phyloP scores from a whole-genome alignment of 1,140 invertebrate genomes.

The Aphelenchoides avenae region DNA sequence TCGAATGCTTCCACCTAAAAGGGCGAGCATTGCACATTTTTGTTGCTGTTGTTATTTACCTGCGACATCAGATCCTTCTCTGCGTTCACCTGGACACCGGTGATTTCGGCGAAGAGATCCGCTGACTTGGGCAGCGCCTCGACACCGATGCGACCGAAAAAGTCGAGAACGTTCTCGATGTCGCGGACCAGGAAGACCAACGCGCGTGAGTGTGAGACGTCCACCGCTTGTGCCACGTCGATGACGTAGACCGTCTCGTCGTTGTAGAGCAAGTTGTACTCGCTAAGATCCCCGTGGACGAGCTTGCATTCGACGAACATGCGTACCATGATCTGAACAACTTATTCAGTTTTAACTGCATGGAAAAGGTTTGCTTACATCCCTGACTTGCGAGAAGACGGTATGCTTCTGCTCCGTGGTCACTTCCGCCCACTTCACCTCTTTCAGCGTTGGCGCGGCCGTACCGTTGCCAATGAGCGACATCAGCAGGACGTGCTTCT shows the following conservation, averaged over 20 bases:
- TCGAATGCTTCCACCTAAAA: constrained; percentile 55
- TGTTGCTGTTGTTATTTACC: constrained; percentile 19
- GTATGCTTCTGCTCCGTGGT: constrained; percentile 59
- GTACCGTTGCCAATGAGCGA: constrained; percentile 75
- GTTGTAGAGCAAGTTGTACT: constrained; percentile 78
- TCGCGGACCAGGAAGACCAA: constrained; percentile 72
- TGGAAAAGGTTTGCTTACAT: constrained; percentile 53
- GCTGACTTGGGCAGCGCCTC: constrained; percentile 39
- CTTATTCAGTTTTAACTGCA: constrained; percentile 7
- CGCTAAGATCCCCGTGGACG: constrained; percentile 85
- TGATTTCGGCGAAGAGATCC: constrained; percentile 48
- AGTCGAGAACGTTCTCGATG: constrained; percentile 63
- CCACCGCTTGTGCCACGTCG: constrained; percentile 83
- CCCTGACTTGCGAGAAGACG: constrained; percentile 64
- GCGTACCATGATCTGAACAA: constrained; percentile 69
- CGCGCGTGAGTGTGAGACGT: constrained; percentile 74
- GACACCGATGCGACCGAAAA: constrained; percentile 46
- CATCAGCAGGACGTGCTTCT: constrained; percentile 82
- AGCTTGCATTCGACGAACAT: constrained; percentile 74
- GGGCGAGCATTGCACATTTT: background rate
- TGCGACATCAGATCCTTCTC: constrained; percentile 46
- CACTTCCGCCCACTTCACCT: constrained; percentile 65
- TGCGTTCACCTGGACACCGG: constrained; percentile 42
- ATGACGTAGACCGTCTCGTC: constrained; percentile 77
- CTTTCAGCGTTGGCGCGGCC: constrained; percentile 77